phyloP scores from a whole-genome alignment of 2,797 vertebrate genomes.

The Scolopax bukidnonensis region DNA sequence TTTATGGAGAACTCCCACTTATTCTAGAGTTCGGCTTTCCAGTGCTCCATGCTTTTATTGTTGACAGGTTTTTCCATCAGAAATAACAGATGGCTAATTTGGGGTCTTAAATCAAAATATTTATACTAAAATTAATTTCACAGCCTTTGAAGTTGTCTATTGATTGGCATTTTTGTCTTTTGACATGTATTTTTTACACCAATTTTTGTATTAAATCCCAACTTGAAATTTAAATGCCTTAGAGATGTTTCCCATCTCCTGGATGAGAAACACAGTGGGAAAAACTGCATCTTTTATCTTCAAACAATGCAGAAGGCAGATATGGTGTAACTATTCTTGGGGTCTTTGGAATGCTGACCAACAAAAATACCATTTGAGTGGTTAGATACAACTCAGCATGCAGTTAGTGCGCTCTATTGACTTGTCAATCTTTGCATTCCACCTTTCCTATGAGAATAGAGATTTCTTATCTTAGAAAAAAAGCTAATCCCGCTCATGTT shows the following conservation, averaged over 20 bases:
- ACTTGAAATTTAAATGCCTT: not conserved
- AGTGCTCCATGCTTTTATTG: not conserved
- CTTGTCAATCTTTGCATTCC: not conserved
- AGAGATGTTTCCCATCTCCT: not conserved
- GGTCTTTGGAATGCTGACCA: not conserved
- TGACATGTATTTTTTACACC: not conserved
- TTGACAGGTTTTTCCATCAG: not conserved
- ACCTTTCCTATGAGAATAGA: not conserved
- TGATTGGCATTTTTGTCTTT: constrained; percentile 20
- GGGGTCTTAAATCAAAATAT: constrained; percentile 38
- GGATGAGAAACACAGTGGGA: not conserved
- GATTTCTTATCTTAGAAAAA: not conserved
- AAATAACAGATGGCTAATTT: constrained; percentile 53
- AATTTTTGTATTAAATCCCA: not conserved
- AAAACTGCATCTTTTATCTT: not conserved
- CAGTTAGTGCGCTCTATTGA: not conserved
- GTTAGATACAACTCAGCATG: not conserved
- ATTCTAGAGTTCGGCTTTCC: not conserved
- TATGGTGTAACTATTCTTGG: not conserved
- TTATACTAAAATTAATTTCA: constrained; percentile 32
- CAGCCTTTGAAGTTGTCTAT: constrained; percentile 23
- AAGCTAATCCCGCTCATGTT: not conserved
- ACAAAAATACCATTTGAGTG: not conserved
- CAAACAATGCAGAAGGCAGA: not conserved
- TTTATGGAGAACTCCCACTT: constrained; percentile 22